A percentile compares a stretch with the other conserved stretches of the same genome.
Evolutionary conservation across 2,888 invertebrate species (phyloP).

Genomic region (Portevinia maculata): DNA sequence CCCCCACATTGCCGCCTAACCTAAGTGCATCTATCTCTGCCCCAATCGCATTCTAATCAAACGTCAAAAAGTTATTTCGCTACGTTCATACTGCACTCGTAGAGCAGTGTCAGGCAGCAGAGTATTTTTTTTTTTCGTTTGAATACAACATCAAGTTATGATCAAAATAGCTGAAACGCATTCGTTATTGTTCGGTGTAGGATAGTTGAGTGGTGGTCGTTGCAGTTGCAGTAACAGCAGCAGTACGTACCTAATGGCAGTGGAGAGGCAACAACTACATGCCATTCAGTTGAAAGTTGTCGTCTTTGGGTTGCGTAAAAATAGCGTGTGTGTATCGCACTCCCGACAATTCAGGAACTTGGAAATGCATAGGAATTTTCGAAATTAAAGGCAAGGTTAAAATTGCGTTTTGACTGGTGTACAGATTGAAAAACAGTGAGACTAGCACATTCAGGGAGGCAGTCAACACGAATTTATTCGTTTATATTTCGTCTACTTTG

Average conservation of each 20-base stretch:
- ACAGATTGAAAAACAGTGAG: too few species aligned
- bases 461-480: too few species aligned
- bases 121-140: conserved; percentile 41
- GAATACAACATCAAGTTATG: conserved; percentile 65
- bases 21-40: conserved; percentile 37
- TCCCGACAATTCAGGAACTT: not conserved
- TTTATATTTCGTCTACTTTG: too few species aligned
- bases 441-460: too few species aligned
- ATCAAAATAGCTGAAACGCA: conserved; percentile 63
- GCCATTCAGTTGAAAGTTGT: conserved; percentile 10
- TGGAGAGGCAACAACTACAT: conserved; percentile 44
- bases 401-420: conserved; percentile 6
- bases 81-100: conserved; percentile 34
- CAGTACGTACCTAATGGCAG: conserved; percentile 46
- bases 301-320: not conserved
- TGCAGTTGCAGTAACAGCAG: conserved; percentile 24
- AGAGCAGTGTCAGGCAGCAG: conserved; percentile 32
- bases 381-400: not conserved
- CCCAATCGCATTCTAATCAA: conserved; percentile 71
- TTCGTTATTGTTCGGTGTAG: conserved; percentile 48
- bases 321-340: not conserved
- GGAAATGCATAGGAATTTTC: not conserved
- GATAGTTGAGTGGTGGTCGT: conserved; percentile 39
- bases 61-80: conserved; percentile 69
- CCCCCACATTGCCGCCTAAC: conserved; percentile 65